Evolutionary conservation across 2,113 vertebrate species (phyloP).

Genomic region (Myocastor coypus): DNA sequence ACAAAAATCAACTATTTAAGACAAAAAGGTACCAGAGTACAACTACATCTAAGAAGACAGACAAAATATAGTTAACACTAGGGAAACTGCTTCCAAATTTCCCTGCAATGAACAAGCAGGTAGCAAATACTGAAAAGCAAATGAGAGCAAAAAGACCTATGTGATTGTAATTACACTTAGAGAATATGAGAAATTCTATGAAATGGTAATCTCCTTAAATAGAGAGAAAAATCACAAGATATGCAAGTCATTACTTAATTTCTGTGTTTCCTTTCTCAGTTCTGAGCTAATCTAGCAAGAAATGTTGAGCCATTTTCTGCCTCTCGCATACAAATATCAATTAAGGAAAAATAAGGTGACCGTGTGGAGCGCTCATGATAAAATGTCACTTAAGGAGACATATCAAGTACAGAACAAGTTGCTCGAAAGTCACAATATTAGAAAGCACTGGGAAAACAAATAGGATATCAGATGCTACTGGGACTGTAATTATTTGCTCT

Average conservation of each 20-base stretch:
- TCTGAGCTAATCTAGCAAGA: conserved; percentile 73
- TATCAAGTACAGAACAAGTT: conserved; percentile 9
- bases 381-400: conserved; percentile 66
- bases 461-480: not conserved
- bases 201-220: conserved; percentile 41
- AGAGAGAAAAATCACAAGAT: conserved; percentile 22
- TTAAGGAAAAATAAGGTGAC: conserved; percentile 63
- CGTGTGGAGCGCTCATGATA: conserved; percentile 12
- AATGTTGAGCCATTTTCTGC: conserved; percentile 58
- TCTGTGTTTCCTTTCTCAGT: conserved; percentile 55
- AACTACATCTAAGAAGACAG: not conserved
- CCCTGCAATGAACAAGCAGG: conserved; percentile 1
- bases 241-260: conserved; percentile 45
- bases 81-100: conserved; percentile 52
- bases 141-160: conserved; percentile 35
- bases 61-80: conserved; percentile 35
- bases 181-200: conserved; percentile 36
- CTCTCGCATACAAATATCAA: conserved; percentile 64
- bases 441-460: conserved; percentile 20
- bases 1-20: not conserved
- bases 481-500: not conserved
- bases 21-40: not conserved
- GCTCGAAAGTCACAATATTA: not conserved
- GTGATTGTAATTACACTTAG: conserved; percentile 30
- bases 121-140: conserved; percentile 13